Percentiles rank a stretch among this genome's conserved stretches.
Evolutionary conservation across 2,113 vertebrate genomes (phyloP).

Genomic region (Bubo bubo): DNA sequence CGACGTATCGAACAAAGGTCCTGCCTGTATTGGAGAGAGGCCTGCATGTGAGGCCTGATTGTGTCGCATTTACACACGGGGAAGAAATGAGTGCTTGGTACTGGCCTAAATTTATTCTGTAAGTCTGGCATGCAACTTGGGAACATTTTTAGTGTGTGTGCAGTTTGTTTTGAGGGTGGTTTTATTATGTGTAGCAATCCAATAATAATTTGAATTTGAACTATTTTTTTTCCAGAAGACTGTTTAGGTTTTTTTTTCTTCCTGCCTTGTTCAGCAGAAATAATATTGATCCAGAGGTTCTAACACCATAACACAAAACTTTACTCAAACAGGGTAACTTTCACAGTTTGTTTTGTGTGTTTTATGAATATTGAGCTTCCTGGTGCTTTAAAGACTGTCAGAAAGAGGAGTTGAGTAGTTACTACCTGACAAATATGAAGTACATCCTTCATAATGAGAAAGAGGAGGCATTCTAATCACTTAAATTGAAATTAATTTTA

Average conservation of each 20-base stretch:
- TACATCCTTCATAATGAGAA: not conserved
- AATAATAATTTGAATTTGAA: conserved; percentile 8
- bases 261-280: not conserved
- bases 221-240: not conserved
- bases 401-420: not conserved
- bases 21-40: conserved; percentile 73
- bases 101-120: conserved; percentile 49
- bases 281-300: conserved; percentile 6
- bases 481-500: not conserved
- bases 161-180: not conserved
- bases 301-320: not conserved
- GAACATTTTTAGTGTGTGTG: conserved; percentile 5
- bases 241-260: not conserved
- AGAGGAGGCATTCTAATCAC: not conserved
- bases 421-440: not conserved
- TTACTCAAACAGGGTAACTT: not conserved
- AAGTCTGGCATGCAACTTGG: conserved; percentile 19
- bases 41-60: conserved; percentile 74
- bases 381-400: not conserved
- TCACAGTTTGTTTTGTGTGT: not conserved
- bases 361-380: not conserved
- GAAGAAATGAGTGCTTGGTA: conserved; percentile 42
- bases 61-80: conserved; percentile 68
- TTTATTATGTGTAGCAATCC: conserved; percentile 21
- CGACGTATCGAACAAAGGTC: conserved; percentile 79